Base-by-base conservation (phyloP, 2,797 vertebrate species). In the Potorous gilbertii region DNA sequence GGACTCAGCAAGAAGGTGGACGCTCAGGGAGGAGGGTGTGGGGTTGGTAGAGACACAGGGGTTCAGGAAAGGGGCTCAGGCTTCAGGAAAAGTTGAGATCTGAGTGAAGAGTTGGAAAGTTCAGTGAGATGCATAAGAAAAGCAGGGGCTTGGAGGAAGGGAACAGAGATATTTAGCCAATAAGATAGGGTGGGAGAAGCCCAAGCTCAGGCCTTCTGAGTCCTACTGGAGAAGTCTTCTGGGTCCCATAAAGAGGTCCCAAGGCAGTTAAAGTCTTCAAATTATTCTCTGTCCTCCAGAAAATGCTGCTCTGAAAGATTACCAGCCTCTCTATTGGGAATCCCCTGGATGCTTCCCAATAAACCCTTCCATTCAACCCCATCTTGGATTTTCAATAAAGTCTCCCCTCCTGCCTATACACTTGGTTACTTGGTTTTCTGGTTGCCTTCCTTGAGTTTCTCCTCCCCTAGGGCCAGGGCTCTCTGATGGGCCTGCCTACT, bases 271-370 rank as follows among this genome's bases (percentile, higher is more conserved):
- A 57, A 56, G 55, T 24, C 56, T 94, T 96, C 56, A 96, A 56
- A 55, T 55, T 50, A 4, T 94, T 66, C 54, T 96, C 57, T 95
- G 50, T 56, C 87, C 87, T 89, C 50, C 94, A 98, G 98, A 97
- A 98, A 96, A 66, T 93, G 18, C 93, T 96, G 95, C 97, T 96
- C 92, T 97, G 92, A 98, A 90, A 34, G 34, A 1, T 56, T 90
- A 54, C 11, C 5, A 14, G 90, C 34, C 92, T n/a, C 12, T 12
- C 0, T 1, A 0, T 9, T 54, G 1, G 3, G 8, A 55, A 90
- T 14, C 3, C 21, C 66, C 89, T 14, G 27, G 74, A 50, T 87
- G 1, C 46, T 59, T 21, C 90, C 10, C 90, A 97, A 97, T 98
- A 97, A 98, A 98, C 54, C 1, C 34, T n/a, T n/a, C 21, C 40